These are phyloP conservation scores for Colaptes auratus DNA, from an alignment of 2,113 vertebrate genomes.

Conservation along the genomic window DNA sequence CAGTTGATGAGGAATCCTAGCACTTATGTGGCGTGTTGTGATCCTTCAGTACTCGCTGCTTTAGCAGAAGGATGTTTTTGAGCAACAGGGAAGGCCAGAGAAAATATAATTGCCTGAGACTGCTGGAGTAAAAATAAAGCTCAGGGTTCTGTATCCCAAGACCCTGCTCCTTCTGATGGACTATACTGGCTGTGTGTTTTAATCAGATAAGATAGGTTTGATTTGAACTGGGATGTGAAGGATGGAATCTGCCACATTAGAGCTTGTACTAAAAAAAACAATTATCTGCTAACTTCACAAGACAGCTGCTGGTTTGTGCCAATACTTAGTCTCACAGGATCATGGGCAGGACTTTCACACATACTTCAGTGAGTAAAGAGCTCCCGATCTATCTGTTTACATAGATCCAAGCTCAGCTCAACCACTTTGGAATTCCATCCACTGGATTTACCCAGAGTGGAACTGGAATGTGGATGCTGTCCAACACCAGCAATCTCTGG, in stretches of 20 bases:
- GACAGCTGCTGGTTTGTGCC: conserved; percentile 21
- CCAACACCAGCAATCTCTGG: not conserved
- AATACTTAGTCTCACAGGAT: conserved; percentile 17
- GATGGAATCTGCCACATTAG: not conserved
- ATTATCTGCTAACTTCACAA: not conserved
- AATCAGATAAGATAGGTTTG: not conserved
- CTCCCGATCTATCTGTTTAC: not conserved
- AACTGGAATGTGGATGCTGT: not conserved
- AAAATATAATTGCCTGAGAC: not conserved
- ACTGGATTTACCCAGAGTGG: not conserved
- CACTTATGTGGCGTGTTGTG: not conserved
- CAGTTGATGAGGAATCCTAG: not conserved
- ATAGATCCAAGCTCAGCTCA: not conserved
- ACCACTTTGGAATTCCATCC: not conserved
- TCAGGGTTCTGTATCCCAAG: not conserved
- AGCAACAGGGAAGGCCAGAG: not conserved
- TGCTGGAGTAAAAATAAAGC: not conserved
- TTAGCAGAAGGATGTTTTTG: not conserved
- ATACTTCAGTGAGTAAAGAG: not conserved
- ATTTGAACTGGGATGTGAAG: not conserved
- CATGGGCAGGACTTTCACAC: not conserved
- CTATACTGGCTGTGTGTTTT: not conserved
- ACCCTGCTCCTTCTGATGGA: not conserved
- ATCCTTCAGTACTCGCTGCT: not conserved
- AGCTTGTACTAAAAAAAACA: not conserved